Conservation (phyloP, 2,113 vertebrate genomes). For the Tretioscincus oriximinensis region DNA sequence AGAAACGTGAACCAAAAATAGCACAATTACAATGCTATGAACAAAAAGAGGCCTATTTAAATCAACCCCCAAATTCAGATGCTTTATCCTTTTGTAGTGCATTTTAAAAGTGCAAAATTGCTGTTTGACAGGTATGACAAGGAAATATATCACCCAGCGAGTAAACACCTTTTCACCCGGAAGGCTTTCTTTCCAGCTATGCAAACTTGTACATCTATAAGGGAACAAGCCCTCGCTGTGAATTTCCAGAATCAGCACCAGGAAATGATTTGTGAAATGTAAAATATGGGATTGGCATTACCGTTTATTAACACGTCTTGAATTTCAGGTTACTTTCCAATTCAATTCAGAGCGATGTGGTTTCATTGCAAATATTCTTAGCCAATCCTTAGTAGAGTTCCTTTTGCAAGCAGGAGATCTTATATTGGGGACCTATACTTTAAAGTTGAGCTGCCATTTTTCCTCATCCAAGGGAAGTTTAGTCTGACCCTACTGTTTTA, state of each 20-base stretch:
- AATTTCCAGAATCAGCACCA: not conserved
- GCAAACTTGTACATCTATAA: not conserved
- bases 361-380: not conserved
- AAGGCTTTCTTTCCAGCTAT: not conserved
- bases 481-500: slow-evolving; percentile 28
- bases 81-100: too few relatives aligned
- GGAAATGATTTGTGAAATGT: slow-evolving; percentile 15
- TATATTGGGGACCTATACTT: not conserved
- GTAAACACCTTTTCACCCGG: too few relatives aligned
- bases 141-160: too few relatives aligned
- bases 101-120: too few relatives aligned
- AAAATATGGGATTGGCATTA: not conserved
- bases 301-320: not conserved
- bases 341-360: not conserved
- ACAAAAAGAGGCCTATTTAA: too few relatives aligned
- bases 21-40: too few relatives aligned
- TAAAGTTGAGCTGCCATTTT: slow-evolving; percentile 23
- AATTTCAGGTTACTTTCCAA: not conserved
- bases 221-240: not conserved
- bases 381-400: not conserved
- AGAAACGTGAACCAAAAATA: too few relatives aligned
- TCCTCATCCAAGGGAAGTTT: slow-evolving; percentile 32
- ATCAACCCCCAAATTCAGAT: too few relatives aligned
- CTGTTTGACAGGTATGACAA: too few relatives aligned
- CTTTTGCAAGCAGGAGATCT: not conserved